Evolutionary conservation across 2,888 invertebrate species (phyloP).

Genomic region (Scelioninae gen. 2): DNA sequence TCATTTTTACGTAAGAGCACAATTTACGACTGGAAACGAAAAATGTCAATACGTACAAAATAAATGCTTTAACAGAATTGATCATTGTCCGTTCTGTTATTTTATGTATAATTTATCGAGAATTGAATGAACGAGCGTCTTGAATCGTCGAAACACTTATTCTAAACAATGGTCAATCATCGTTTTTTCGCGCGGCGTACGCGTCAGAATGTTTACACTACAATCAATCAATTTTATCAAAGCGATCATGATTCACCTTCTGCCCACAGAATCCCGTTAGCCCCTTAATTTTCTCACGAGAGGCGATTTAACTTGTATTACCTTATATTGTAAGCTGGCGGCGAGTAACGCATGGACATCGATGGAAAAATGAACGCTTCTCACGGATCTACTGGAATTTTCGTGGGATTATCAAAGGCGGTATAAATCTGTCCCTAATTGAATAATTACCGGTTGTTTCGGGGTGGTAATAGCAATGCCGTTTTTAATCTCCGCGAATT

Average conservation of each 20-base stretch:
- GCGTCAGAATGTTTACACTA: constrained; percentile 38
- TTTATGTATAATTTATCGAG: neutral
- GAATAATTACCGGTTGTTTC: constrained; percentile 68
- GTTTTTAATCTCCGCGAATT: constrained; percentile 20
- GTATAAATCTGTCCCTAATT: constrained; percentile 67
- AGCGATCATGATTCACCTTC: constrained; percentile 51
- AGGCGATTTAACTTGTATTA: constrained; percentile 46
- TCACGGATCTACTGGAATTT: constrained; percentile 60
- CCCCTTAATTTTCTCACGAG: constrained; percentile 50
- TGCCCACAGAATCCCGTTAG: constrained; percentile 47
- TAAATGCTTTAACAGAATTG: neutral
- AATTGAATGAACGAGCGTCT: constrained; percentile 3
- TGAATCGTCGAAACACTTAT: constrained; percentile 21
- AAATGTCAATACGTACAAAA: no score
- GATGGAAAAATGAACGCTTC: constrained; percentile 50
- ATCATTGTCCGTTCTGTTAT: neutral
- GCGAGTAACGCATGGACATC: constrained; percentile 25
- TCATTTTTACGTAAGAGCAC: no score
- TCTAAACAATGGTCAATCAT: constrained; percentile 48
- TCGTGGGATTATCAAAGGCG: constrained; percentile 60
- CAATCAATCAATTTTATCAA: constrained; percentile 55
- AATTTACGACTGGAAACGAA: no score
- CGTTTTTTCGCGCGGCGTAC: constrained; percentile 13
- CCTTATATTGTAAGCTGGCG: constrained; percentile 46
- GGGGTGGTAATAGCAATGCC: constrained; percentile 3